These are phyloP conservation scores for Diploptera punctata DNA, from an alignment of 2,888 invertebrate genomes.

Conservation along the genomic window DNA sequence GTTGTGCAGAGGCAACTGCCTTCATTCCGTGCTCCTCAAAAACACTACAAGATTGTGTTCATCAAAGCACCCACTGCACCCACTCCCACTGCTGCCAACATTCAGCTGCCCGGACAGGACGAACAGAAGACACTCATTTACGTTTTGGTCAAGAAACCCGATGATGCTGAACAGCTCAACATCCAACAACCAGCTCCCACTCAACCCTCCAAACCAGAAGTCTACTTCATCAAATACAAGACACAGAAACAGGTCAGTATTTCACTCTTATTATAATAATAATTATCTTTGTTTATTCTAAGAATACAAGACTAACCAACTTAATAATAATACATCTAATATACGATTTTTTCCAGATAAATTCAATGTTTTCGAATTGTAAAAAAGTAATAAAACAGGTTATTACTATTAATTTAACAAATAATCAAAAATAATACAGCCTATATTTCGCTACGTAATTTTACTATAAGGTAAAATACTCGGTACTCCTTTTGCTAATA, in stretches of 20 bases:
- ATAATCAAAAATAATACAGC: too few relatives aligned
- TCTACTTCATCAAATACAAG: slow-evolving; percentile 89
- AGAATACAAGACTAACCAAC: too few relatives aligned
- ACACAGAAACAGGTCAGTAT: slow-evolving; percentile 61
- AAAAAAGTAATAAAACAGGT: too few relatives aligned
- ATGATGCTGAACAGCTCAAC: slow-evolving; percentile 80
- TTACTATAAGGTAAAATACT: too few relatives aligned
- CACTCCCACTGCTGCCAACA: slow-evolving; percentile 80
- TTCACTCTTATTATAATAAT: too few relatives aligned
- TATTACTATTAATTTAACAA: too few relatives aligned
- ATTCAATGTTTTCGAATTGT: too few relatives aligned
- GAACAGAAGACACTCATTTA: slow-evolving; percentile 85
- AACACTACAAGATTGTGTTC: slow-evolving; percentile 92
- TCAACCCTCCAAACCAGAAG: slow-evolving; percentile 87
- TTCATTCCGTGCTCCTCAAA: slow-evolving; percentile 70
- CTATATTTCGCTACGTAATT: too few relatives aligned
- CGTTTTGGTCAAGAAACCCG: slow-evolving; percentile 88
- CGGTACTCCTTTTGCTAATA: too few relatives aligned
- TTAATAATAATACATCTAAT: too few relatives aligned
- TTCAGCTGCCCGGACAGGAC: slow-evolving; percentile 75
- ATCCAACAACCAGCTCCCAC: slow-evolving; percentile 83
- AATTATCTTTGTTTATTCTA: too few relatives aligned
- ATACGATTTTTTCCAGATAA: too few relatives aligned
- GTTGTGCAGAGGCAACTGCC: slow-evolving; percentile 70
- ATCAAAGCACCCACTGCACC: slow-evolving; percentile 90